phyloP scores from a whole-genome alignment of 2,797 vertebrate species.

The Dermochelys coriacea region DNA sequence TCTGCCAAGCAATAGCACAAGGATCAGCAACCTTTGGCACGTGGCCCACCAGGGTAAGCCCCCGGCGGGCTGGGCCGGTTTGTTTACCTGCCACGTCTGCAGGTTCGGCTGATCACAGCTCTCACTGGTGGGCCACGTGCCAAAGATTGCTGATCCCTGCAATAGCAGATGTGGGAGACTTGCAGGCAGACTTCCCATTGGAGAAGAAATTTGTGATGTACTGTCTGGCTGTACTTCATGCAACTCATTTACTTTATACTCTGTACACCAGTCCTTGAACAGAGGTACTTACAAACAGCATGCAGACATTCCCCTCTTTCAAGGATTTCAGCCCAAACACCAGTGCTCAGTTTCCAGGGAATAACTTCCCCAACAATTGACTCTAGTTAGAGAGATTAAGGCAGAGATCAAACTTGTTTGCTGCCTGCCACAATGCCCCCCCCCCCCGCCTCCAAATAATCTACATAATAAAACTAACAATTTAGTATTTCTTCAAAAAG shows the following conservation, averaged over 20 bases:
- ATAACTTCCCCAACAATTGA: neutral
- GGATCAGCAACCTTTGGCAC: no score
- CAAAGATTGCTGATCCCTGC: no score
- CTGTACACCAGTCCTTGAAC: neutral
- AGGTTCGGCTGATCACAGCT: no score
- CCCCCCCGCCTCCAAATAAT: no score
- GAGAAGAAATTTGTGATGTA: neutral
- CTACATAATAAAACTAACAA: neutral
- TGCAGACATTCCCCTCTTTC: neutral
- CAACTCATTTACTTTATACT: no score
- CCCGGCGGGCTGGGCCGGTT: no score
- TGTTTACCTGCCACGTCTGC: no score
- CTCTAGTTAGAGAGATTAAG: neutral
- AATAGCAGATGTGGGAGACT: neutral
- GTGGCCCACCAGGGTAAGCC: no score
- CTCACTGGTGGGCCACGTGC: no score
- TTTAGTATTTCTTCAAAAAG: neutral
- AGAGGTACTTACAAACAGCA: neutral
- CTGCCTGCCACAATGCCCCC: neutral
- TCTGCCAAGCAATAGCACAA: neutral
- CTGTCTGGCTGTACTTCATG: neutral
- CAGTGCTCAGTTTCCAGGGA: neutral
- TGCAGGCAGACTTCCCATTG: neutral
- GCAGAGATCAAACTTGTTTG: neutral
- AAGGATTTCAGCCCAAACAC: neutral